Base-by-base conservation (phyloP, 2,797 vertebrate genomes). In the Crypturellus tataupa region DNA sequence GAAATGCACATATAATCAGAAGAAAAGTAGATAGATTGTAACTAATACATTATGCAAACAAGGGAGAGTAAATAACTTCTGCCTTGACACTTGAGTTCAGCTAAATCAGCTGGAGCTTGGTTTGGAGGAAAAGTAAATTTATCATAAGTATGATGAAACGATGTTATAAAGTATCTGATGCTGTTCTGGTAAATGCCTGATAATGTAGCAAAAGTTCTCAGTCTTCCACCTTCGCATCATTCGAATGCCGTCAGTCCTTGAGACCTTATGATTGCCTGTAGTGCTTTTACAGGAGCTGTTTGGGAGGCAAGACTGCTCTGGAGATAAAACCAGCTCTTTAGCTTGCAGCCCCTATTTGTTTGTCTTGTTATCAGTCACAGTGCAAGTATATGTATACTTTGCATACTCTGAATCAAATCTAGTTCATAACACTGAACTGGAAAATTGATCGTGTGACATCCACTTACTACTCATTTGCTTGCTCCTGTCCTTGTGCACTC, bases 121-220 rank as follows among this genome's bases (percentile, higher is more conserved):
- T 63, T 69, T 70, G 58, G n/a, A 44, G 62, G 31, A 88, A 86
- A 88, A 78, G 39, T 23, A 79, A 46, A 24, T 42, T 77, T 90
- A 59, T 51, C 3, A 4, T 69, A 72, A 88, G 53, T 65, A 63
- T 70, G 59, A 90, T 88, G 85, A 82, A 94, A 65, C n/a, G 87
- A 49, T 58, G n/a, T 55, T 73, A 11, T 29, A 72, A n/a, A 86
- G 20, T 64, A 73, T 70, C 83, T 80, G 64, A 84, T 93, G 59
- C 42, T 79, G 93, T 91, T 90, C 79, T 89, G 64, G 81, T 72
- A 92, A 93, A 75, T 85, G 79, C 60, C 56, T 88, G 90, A 53
- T 80, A 53, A 60, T 76, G 18, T 81, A 56, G 5, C 0, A 96
- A 93, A 94, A 40, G 31, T 7, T 88, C 44, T 78, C 39, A 49